Base-by-base conservation (phyloP, 92 coral and sea anemone species). In the Porites lobata region DNA sequence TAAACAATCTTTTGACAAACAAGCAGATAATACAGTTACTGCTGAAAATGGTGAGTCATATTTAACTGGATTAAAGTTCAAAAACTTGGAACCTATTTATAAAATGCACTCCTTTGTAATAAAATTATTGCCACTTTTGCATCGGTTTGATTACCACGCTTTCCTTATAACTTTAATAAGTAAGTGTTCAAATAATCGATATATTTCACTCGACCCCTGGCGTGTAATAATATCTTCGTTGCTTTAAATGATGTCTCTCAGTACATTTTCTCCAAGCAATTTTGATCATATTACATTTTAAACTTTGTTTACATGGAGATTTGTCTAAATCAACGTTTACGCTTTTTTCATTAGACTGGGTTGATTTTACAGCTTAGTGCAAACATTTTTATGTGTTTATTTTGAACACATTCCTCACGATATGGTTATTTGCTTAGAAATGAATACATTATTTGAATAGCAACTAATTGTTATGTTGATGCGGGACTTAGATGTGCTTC, bases 401-500 rank as follows among this genome's bases (percentile, higher is more conserved):
- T 38, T 38, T 26, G 26, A 67, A 50, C 20, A 4, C 76, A 69
- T 81, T 81, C 85, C 24, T 81, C n/a, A 66, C 14, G 62, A 26
- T 9, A 8, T 9, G 62, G 26, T 26, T 81, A 51, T 81, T 67
- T 81, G 59, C 70, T 52, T 4, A 58, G 78, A 58, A 70, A 82
- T 32, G 67, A 54, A 70, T 4, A 61, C 63, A 22, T 66, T 79
- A 64, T 79, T 63, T 67, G 4, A 50, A 67, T 80, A 67, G 85
- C 85, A 80, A 80, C 85, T 76, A 21, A 66, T 66, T 80, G 85
- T 51, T 67, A 52, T 80, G 75, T 22, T 24, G 65, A 80, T 66
- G 4, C 54, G 5, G 4, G 61, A 14, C 61, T 12, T 56, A 56
- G 14, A 56, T 56, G 11, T 56, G 61, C 13, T 56, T 56, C 61